phyloP scores from a whole-genome alignment of 1,140 invertebrate genomes.

The Kradibia gibbosae region DNA sequence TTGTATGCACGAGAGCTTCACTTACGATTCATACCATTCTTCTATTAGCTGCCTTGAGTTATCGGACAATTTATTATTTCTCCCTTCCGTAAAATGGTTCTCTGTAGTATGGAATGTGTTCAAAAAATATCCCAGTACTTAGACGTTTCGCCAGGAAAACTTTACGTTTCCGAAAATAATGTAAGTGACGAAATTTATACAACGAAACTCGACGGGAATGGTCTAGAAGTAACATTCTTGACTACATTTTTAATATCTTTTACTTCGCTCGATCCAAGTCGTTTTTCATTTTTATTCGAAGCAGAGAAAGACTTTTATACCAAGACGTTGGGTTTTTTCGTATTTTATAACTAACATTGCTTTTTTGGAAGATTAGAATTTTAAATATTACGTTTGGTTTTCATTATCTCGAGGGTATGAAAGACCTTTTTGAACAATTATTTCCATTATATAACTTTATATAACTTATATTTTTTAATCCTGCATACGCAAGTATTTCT shows the following conservation, averaged over 20 bases:
- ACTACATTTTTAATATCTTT: not conserved
- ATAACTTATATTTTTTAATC: no score
- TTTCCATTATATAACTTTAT: no score
- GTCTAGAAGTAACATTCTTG: not conserved
- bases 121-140: conserved; percentile 65
- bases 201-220: not conserved
- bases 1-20: not conserved
- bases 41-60: conserved; percentile 6
- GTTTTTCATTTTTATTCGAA: no score
- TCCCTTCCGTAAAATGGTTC: conserved; percentile 59
- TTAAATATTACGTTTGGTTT: no score
- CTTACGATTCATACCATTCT: not conserved
- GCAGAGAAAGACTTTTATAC: no score
- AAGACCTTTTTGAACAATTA: no score
- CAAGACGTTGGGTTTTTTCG: no score
- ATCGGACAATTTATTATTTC: conserved; percentile 17
- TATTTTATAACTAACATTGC: no score
- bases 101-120: conserved; percentile 65
- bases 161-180: conserved; percentile 63
- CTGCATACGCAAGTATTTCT: no score
- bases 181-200: conserved; percentile 55
- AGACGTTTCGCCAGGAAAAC: conserved; percentile 57
- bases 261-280: not conserved
- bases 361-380: no score
- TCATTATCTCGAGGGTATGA: no score